phyloP scores from a whole-genome alignment of 2,797 vertebrate genomes.

The Ptychadena robeensis region DNA sequence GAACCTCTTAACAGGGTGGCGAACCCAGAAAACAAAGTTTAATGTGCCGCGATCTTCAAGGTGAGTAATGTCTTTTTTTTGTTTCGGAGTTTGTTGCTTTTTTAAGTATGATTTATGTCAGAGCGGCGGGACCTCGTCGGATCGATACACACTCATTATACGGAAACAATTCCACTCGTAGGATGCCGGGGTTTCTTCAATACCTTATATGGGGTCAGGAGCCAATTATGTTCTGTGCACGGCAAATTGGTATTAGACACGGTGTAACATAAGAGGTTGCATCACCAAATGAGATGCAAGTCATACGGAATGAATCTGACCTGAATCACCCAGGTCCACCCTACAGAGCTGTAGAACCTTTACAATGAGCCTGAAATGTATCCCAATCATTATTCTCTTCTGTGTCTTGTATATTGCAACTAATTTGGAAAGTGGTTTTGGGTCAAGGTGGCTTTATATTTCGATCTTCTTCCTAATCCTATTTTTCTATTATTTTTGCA shows the following conservation, averaged over 20 bases:
- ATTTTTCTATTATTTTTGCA: too few species aligned
- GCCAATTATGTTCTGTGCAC: background rate
- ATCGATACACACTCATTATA: background rate
- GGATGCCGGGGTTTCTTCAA: background rate
- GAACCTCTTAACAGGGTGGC: background rate
- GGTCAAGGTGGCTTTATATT: too few species aligned
- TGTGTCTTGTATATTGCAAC: too few species aligned
- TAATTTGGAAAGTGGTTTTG: too few species aligned
- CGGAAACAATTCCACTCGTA: background rate
- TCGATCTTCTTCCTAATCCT: too few species aligned
- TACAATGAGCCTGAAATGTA: too few species aligned
- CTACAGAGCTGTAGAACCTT: too few species aligned
- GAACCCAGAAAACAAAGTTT: slow-evolving; percentile 1
- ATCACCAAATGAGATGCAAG: background rate
- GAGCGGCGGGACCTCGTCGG: background rate
- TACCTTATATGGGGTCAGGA: background rate
- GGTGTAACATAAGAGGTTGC: background rate
- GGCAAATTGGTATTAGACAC: background rate
- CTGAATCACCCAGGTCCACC: too few species aligned
- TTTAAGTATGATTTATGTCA: background rate
- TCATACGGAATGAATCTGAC: too few species aligned
- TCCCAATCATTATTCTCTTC: too few species aligned
- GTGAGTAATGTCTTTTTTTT: slow-evolving; percentile 1
- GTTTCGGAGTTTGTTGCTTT: background rate
- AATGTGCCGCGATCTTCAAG: background rate